Conservation (phyloP, 2,113 vertebrate genomes). For the Girardinichthys multiradiatus region DNA sequence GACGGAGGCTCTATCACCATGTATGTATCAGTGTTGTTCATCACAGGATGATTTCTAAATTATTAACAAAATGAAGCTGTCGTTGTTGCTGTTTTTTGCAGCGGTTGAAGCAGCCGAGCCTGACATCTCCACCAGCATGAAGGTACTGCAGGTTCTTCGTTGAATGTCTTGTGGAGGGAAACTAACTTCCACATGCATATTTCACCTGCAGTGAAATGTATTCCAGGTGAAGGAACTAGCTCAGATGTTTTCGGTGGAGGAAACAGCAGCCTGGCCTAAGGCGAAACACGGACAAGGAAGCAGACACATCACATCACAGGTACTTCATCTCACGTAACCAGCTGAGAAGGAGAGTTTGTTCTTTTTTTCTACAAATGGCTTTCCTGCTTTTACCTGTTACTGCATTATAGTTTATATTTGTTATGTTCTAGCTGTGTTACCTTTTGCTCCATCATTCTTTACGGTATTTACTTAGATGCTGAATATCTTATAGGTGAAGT, state of each 20-base stretch:
- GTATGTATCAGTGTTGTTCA: background rate
- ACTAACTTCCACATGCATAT: background rate
- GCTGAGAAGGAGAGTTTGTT: too few relatives aligned
- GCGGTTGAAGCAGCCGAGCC: background rate
- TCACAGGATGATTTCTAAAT: background rate
- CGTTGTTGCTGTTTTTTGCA: background rate
- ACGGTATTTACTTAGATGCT: background rate
- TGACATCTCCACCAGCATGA: background rate
- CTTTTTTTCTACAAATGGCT: too few relatives aligned
- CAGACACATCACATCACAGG: slow-evolving; percentile 14
- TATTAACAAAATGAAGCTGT: background rate
- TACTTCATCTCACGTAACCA: background rate
- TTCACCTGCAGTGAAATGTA: background rate
- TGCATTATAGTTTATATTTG: background rate
- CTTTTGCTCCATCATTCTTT: background rate
- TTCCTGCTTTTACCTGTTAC: background rate
- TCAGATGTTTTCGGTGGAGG: slow-evolving; percentile 1
- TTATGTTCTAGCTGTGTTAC: too few relatives aligned
- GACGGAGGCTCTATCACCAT: background rate
- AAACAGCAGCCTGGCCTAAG: background rate
- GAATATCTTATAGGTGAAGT: background rate
- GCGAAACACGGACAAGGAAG: background rate
- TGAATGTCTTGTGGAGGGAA: background rate
- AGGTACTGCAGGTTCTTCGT: background rate
- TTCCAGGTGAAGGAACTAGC: slow-evolving; percentile 18